These are phyloP conservation scores for Amyelois transitella DNA, from an alignment of 1,140 invertebrate species.

Conservation along the genomic window DNA sequence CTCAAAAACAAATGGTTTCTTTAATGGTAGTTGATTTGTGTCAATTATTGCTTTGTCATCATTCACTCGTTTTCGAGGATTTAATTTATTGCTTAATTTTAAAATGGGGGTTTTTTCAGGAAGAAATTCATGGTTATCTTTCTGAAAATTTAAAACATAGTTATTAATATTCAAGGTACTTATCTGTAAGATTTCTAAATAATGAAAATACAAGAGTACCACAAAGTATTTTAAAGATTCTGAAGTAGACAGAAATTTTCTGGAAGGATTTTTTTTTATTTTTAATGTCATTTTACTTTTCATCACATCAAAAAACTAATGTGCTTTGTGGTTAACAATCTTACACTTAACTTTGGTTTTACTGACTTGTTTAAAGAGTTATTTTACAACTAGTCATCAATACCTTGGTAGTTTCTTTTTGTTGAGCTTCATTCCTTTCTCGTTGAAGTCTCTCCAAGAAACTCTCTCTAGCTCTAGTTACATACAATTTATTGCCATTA, in stretches of 20 bases:
- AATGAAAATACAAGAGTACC: too few species aligned
- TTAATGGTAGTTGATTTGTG: neutral
- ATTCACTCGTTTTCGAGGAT: conserved; percentile 39
- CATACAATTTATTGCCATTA: conserved; percentile 45
- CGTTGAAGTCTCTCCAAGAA: conserved; percentile 61
- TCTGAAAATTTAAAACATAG: neutral
- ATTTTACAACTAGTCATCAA: conserved; percentile 7
- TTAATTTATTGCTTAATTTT: conserved; percentile 32
- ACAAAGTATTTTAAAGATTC: too few species aligned
- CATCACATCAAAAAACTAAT: too few species aligned
- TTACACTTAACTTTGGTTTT: too few species aligned
- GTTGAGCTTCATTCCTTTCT: conserved; percentile 45
- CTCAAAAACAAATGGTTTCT: neutral
- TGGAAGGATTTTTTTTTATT: too few species aligned
- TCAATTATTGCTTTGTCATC: conserved; percentile 8
- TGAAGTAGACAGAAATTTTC: too few species aligned
- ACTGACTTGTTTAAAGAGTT: too few species aligned
- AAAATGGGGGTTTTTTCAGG: conserved; percentile 25
- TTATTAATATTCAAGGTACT: too few species aligned
- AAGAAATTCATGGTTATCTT: neutral
- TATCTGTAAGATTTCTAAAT: too few species aligned
- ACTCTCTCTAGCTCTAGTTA: conserved; percentile 59
- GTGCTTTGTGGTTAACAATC: too few species aligned
- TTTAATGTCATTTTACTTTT: too few species aligned
- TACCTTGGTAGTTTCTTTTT: conserved; percentile 29